A percentile compares a stretch with the other conserved stretches of the same genome.
These are phyloP conservation scores for Cyclura pinguis DNA, from an alignment of 2,797 vertebrate species.

Conservation along the genomic window DNA sequence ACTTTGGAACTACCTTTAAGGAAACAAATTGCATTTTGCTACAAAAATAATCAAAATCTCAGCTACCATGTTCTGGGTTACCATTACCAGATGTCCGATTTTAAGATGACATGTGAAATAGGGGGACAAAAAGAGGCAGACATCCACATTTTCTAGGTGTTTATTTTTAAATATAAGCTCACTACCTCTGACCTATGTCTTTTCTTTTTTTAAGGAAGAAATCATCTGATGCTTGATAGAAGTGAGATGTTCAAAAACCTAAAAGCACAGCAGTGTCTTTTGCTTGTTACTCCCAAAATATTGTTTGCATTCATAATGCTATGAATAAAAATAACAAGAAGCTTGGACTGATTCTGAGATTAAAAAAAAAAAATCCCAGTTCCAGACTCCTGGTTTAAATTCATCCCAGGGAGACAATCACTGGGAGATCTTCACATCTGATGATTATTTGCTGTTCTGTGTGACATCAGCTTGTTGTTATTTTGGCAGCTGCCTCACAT, in stretches of 20 bases:
- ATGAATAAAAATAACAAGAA: neutral
- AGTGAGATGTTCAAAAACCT: constrained; percentile 26
- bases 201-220: neutral
- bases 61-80: constrained; percentile 37
- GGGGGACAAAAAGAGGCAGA: constrained; percentile 10
- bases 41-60: constrained; percentile 44
- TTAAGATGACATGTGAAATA: constrained; percentile 46
- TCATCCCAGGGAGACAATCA: neutral
- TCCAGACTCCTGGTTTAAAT: neutral
- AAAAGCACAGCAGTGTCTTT: constrained; percentile 31
- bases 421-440: constrained; percentile 8
- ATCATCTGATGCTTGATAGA: constrained; percentile 25
- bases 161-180: constrained; percentile 36
- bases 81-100: constrained; percentile 55
- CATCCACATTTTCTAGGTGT: constrained; percentile 50
- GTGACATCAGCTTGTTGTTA: constrained; percentile 1
- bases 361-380: constrained; percentile 13
- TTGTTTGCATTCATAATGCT: constrained; percentile 28
- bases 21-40: constrained; percentile 45
- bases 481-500: neutral
- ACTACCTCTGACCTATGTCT: constrained; percentile 6
- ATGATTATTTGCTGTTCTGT: constrained; percentile 10
- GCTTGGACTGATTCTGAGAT: neutral
- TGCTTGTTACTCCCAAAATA: neutral
- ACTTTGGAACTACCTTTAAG: constrained; percentile 43